Base-by-base conservation (phyloP, 2,888 invertebrate genomes). In the Bruchidius siliquastri region DNA sequence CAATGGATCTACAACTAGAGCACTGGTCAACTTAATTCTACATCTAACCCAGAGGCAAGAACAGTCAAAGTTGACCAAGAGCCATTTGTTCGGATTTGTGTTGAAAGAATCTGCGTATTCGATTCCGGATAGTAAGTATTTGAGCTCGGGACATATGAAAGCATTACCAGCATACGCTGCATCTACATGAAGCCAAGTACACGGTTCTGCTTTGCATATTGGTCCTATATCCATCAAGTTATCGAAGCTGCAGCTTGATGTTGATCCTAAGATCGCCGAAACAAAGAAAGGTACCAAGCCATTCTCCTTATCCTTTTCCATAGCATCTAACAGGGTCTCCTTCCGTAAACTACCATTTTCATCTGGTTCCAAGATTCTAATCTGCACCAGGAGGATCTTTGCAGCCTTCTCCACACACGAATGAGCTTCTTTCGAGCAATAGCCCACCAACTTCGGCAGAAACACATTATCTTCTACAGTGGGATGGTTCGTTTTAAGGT, bases 161-260 rank as follows among this genome's bases (percentile, higher is more conserved):
- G 94, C 92, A 81, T 92, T 94, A 2, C 96, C 96, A 0, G 94
- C 96, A 83, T 96, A 96, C 0, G 96, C 96, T 0, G 92, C 95
- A 84, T 96, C 96, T 0, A 95, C 94, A 85, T 96, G 96, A 26
- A 96, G 88, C 96, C 96, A 96, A n/a, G 93, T 88, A 72, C 88
- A 88, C 0, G 91, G 89, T 77, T 88, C 86, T 0, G 86, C 86
- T 74, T 88, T 88, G 78, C 92, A 91, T 0, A 95, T 89, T 21
- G 92, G 92, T 0, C 96, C 92, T 73, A 96, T 90, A 86, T 95
- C 95, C 0, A 89, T 87, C 13, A 96, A 87, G 79, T 93, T 92
- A 85, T 96, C 96, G 84, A 96, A 96, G 0, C 95, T 92, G 82
- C 94, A 94, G 74, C 92, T 92, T 0, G 93, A 92, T 0, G 96